Percentiles rank a stretch among this genome's conserved stretches.
Conservation (phyloP, 92 coral and sea anemone genomes). For the Zoanthus sociatus region DNA sequence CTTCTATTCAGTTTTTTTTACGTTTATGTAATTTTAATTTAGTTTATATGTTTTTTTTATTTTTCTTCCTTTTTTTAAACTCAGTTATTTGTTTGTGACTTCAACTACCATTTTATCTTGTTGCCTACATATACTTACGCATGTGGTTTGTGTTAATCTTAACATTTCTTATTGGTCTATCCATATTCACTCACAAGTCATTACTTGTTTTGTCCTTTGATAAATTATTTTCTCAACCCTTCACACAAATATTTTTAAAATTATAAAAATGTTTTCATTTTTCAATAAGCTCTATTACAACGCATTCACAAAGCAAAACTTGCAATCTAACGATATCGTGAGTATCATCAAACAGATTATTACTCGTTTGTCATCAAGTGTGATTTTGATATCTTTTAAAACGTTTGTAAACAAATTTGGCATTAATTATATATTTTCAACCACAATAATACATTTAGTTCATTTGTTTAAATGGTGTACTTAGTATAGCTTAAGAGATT, state of each 20-base stretch:
- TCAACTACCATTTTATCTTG: too few species aligned
- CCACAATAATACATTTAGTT: neutral
- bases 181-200: too few species aligned
- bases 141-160: too few species aligned
- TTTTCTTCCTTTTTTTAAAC: too few species aligned
- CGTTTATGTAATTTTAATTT: too few species aligned
- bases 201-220: too few species aligned
- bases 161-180: too few species aligned
- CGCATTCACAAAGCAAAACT: neutral
- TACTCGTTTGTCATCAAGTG: conserved; percentile 9
- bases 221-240: neutral
- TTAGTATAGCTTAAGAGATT: neutral
- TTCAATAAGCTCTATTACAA: neutral
- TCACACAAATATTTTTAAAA: neutral
- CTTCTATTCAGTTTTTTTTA: too few species aligned
- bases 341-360: neutral
- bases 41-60: too few species aligned
- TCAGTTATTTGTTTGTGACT: too few species aligned
- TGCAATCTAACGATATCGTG: neutral
- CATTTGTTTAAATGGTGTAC: neutral
- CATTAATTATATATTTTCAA: neutral
- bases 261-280: neutral
- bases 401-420: conserved; percentile 9
- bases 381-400: conserved; percentile 28
- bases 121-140: too few species aligned